phyloP scores from a whole-genome alignment of 2,113 vertebrate genomes.

The Bos taurus region DNA sequence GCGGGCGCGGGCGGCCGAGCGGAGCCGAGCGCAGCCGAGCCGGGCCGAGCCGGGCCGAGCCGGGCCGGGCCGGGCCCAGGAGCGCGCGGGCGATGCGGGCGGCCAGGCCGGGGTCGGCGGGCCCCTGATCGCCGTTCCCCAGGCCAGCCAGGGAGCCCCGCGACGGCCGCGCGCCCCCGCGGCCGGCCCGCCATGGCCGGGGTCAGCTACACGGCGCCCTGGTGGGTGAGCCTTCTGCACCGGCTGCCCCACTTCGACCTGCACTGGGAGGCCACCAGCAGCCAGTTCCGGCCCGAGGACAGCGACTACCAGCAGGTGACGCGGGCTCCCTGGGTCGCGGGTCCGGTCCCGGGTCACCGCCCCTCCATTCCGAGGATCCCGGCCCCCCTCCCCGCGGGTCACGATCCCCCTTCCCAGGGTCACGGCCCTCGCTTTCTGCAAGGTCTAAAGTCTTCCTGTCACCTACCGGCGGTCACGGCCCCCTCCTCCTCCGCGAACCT shows the following conservation, averaged over 20 bases:
- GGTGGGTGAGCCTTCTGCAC: slow-evolving; percentile 96
- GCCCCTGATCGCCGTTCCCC: slow-evolving; percentile 35
- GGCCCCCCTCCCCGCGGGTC: not conserved
- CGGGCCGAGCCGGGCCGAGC: slow-evolving; percentile 43
- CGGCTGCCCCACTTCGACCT: slow-evolving; percentile 93
- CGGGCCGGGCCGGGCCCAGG: slow-evolving; percentile 47
- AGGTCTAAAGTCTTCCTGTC: not conserved
- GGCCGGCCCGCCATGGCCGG: slow-evolving; percentile 86
- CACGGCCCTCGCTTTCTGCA: not conserved
- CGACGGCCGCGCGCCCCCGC: not conserved
- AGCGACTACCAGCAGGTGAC: slow-evolving; percentile 94
- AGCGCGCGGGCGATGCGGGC: slow-evolving; percentile 29
- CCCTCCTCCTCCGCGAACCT: not conserved
- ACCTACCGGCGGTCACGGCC: not conserved
- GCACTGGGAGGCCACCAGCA: slow-evolving; percentile 89
- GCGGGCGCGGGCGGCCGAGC: slow-evolving; percentile 57
- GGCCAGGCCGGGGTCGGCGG: not conserved
- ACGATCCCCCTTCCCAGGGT: not conserved
- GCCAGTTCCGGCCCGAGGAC: slow-evolving; percentile 92
- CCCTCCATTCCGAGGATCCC: not conserved
- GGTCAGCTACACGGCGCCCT: slow-evolving; percentile 93
- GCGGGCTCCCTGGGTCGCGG: not conserved
- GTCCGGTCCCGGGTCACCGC: not conserved
- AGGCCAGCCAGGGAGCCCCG: not conserved
- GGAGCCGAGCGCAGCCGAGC: slow-evolving; percentile 17